phyloP scores from a whole-genome alignment of 2,888 invertebrate genomes.

The Ellobium chinense region DNA sequence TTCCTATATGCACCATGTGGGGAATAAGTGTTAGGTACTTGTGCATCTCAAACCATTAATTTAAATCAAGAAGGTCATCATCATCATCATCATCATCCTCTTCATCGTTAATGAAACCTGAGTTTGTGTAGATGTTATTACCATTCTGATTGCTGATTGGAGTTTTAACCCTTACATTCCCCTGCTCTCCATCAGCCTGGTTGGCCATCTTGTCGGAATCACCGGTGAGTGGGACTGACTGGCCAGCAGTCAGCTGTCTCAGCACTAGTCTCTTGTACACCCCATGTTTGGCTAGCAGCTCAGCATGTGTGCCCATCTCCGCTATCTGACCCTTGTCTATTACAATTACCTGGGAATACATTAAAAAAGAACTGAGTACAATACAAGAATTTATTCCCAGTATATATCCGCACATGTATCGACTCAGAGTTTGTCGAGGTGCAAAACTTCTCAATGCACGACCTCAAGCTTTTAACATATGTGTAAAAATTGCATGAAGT shows the following conservation, averaged over 20 bases:
- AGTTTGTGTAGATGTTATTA: not conserved
- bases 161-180: not conserved
- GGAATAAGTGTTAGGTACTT: too few species aligned
- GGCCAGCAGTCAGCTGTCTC: conserved; percentile 71
- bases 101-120: conserved; percentile 13
- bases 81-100: conserved; percentile 6
- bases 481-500: too few species aligned
- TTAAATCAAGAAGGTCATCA: not conserved
- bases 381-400: too few species aligned
- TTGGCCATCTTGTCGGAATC: not conserved
- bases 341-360: conserved; percentile 78
- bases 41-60: too few species aligned
- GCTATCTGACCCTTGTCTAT: conserved; percentile 75
- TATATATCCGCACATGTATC: too few species aligned
- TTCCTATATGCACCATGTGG: too few species aligned
- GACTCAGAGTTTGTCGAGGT: too few species aligned
- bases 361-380: too few species aligned
- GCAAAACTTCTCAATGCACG: too few species aligned
- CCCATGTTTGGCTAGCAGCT: conserved; percentile 67
- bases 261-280: conserved; percentile 76
- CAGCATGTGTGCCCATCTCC: conserved; percentile 75
- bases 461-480: too few species aligned
- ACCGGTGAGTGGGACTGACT: not conserved
- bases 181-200: not conserved
- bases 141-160: not conserved